Evolutionary conservation across 2,797 vertebrate genomes (phyloP).

Genomic region (Anisognathus igniventris): DNA sequence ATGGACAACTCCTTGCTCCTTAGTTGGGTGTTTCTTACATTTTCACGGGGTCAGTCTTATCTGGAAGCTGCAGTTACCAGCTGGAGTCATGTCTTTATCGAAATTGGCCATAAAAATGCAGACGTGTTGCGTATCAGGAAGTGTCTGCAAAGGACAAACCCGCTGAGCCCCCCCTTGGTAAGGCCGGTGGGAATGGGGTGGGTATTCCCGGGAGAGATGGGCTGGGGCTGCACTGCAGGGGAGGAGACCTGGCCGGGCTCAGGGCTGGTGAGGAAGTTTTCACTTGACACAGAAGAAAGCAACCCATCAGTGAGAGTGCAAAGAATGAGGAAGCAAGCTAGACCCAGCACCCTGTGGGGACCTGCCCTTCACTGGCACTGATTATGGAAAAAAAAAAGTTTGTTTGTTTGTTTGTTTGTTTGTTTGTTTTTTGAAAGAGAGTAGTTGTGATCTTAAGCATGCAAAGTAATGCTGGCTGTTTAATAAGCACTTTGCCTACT

Average conservation of each 20-base stretch:
- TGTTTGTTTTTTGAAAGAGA: background rate
- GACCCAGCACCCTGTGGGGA: background rate
- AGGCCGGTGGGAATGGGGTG: rapidly evolving
- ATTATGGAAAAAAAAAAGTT: background rate
- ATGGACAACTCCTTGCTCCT: background rate
- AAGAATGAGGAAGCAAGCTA: background rate
- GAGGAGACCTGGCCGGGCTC: background rate
- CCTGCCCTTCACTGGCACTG: background rate
- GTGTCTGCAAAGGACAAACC: background rate
- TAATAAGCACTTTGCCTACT: background rate
- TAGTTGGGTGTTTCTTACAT: background rate
- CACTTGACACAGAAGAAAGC: background rate
- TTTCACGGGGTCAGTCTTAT: background rate
- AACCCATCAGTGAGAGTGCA: background rate
- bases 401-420: rapidly evolving
- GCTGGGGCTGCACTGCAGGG: background rate
- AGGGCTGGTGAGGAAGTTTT: background rate
- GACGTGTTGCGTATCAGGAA: background rate
- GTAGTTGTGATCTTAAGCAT: background rate
- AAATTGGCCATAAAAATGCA: background rate
- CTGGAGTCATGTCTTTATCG: background rate
- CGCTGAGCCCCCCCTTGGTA: rapidly evolving
- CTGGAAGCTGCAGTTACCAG: background rate
- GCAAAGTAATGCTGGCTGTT: background rate
- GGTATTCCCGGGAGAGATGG: rapidly evolving